Evolutionary conservation across 1,140 invertebrate species (phyloP), one percentile per base, ranked within the genome.

Genomic region (Pseudomyrmex cubaensis): DNA sequence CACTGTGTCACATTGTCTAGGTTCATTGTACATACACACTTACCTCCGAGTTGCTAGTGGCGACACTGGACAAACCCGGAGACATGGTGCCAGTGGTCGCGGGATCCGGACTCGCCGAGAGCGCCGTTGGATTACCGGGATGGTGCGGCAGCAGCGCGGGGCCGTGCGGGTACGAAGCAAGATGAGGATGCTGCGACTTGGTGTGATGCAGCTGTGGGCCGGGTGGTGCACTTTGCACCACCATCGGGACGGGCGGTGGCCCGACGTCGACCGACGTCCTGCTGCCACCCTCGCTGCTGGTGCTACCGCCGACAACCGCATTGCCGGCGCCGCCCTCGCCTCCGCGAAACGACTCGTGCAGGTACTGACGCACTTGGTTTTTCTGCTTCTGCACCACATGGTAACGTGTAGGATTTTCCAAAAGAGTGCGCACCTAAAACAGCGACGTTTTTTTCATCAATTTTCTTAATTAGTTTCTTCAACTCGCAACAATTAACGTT

Each of bases 331-430:
- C 85, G 48, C 63, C 76, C 44, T 87, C 83, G 0, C 46, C 88
- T 7, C 85, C 90, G 15, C 91, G 96, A 89, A 97, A 96, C 22
- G 97, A 97, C 92, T 97, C 97, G 92, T 96, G 97, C 25, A 98
- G 95, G 94, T 97, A 98, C 92, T 98, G 96, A 9, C 97, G 96
- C 54, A 98, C 97, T 94, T 98, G 98, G 90, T 96, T 97, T 91
- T 98, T 97, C 92, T 98, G 97, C 88, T 97, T 98, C 94, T 98
- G 97, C 75, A 97, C 97, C 77, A 98, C 97, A 95, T 98, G 98
- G 94, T 98, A 99, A 86, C 96, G 95, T 20, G 98, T 98, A 63
- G 98, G 98, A 94, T 98, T 98, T 93, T 98, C 97, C 90, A 99
- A 93, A 83, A 97, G 95, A 22, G 97, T 98, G 92, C 96, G 95